Conservation (phyloP, 2,113 vertebrate genomes). For the Barbus barbus region DNA sequence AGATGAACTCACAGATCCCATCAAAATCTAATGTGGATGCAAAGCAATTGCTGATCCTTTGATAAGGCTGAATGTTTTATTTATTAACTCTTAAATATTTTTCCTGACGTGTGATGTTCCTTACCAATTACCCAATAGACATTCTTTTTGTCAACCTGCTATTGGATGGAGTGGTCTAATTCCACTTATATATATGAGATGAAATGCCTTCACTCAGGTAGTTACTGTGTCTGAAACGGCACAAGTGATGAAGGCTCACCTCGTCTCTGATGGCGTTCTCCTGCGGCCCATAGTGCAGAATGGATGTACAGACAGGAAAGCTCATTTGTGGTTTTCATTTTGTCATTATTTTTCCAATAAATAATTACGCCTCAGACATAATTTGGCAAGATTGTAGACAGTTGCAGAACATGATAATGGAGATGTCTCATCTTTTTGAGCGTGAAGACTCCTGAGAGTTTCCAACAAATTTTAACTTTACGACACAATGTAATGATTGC, state of each 20-base stretch:
- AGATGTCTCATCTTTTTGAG: not conserved
- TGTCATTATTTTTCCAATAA: not conserved
- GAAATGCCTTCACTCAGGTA: not conserved
- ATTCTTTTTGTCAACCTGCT: not conserved
- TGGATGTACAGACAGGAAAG: not conserved
- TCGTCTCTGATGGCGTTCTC: not conserved
- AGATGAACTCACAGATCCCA: constrained; percentile 26
- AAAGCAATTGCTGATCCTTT: constrained; percentile 27
- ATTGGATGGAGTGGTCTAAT: not conserved
- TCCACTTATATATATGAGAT: not conserved
- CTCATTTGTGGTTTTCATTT: constrained; percentile 16
- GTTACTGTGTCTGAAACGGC: no score
- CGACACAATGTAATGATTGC: not conserved
- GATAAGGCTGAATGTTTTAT: constrained; percentile 10
- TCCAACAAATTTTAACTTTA: not conserved
- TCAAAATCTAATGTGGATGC: not conserved
- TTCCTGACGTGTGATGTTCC: not conserved
- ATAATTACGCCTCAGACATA: not conserved
- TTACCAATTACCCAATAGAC: not conserved
- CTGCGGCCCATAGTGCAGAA: not conserved
- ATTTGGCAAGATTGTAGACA: no score
- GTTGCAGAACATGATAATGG: not conserved
- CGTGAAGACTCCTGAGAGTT: not conserved
- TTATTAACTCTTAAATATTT: not conserved
- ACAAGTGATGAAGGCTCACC: not conserved